Percentiles rank a stretch among this genome's conserved stretches.
phyloP scores from a whole-genome alignment of 1,140 invertebrate species.

The Galleria mellonella region DNA sequence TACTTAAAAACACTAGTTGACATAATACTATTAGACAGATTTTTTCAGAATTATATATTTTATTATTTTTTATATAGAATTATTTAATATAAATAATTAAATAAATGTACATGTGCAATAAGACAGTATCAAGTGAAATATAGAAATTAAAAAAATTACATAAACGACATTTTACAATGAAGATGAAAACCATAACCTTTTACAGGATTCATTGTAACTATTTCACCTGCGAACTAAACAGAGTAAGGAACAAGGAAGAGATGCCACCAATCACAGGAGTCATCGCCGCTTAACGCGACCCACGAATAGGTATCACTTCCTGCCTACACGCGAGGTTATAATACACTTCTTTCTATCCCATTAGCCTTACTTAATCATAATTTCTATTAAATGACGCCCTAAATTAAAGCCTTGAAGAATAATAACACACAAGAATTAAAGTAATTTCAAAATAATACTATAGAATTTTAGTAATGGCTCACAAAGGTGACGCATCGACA shows the following conservation, averaged over 20 bases:
- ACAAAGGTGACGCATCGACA: conserved; percentile 73
- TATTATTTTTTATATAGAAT: too few species aligned
- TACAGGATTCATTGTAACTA: too few species aligned
- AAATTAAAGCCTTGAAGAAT: conserved; percentile 9
- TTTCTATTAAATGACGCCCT: background rate
- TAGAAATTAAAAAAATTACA: too few species aligned
- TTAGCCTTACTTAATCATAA: background rate
- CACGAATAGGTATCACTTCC: conserved; percentile 9
- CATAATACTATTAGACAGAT: too few species aligned
- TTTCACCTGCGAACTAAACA: background rate
- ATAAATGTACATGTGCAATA: too few species aligned
- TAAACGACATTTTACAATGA: too few species aligned
- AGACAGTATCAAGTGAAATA: too few species aligned
- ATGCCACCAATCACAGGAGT: conserved; percentile 3
- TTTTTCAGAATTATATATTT: too few species aligned
- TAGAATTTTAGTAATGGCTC: conserved; percentile 64
- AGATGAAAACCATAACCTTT: too few species aligned
- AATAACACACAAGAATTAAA: too few species aligned
- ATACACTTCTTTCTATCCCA: conserved; percentile 13
- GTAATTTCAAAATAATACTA: conserved; percentile 31
- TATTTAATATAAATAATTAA: too few species aligned
- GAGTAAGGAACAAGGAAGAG: conserved; percentile 5
- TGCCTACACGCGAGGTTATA: conserved; percentile 31
- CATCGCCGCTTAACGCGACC: conserved; percentile 8
- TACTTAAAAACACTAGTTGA: too few species aligned